Evolutionary conservation across 2,888 invertebrate genomes (phyloP), one percentile per base, ranked within the genome.

Genomic region (Allygus modestus): DNA sequence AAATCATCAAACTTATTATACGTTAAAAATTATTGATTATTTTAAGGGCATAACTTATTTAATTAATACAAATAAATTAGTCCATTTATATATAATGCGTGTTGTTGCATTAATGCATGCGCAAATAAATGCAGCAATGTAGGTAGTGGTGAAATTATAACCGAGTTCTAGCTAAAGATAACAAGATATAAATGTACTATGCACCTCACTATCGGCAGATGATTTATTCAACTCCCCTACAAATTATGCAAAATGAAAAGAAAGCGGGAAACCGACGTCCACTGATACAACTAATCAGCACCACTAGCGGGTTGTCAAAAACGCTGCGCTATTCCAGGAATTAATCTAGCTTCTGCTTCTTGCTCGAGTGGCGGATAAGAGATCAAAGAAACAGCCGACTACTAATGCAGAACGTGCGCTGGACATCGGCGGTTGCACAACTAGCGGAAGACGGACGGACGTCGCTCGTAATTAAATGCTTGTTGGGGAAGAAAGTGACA

Each of bases 401-500:
- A 9, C 75, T 77, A 41, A 77, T 46, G 75, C 75, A 77, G 43
- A 77, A 26, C 46, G n/a, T 20, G 41, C 71, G 71, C 71, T 26
- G 46, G 26, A 28, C 65, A 65, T 23, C 58, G 58, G 5, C 65
- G 20, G 20, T 79, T 79, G 20, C 79, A 58, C 37, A 79, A 79
- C 58, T 23, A 51, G 33, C 79, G 79, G 79, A 79, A 79, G 79
- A 79, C 79, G 37, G 79, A 77, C 75, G 75, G 46, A 77, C 75
- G 75, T 77, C 75, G 71, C 51, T 46, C 75, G 28, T 79, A 79
- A 79, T 79, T 79, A 79, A 79, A 79, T 58, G 79, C 51, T 79
- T 58, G 79, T 77, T 77, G 28, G 51, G 77, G 58, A 79, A 79
- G 79, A 79, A 79, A 79, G 79, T 79, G 79, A 79, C 79, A 79